phyloP scores from a whole-genome alignment of 2,113 vertebrate genomes.

The Panthera tigris region DNA sequence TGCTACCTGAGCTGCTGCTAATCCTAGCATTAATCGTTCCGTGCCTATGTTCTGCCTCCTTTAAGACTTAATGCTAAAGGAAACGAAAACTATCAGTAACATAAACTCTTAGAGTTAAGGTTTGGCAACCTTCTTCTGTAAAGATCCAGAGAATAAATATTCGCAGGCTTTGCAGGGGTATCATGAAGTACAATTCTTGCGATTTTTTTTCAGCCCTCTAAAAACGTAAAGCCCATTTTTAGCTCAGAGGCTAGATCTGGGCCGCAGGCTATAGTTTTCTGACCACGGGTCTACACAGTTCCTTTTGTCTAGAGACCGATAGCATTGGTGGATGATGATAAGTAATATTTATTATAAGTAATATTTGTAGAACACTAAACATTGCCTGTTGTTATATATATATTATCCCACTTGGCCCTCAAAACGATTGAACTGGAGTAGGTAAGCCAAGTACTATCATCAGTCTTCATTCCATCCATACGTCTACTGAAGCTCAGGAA shows the following conservation, averaged over 20 bases:
- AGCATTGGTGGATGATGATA: not conserved
- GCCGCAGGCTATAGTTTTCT: not conserved
- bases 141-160: constrained; percentile 4
- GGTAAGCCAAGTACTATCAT: not conserved
- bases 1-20: not conserved
- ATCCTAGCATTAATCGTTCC: not conserved
- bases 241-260: not conserved
- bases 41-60: not conserved
- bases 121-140: constrained; percentile 11
- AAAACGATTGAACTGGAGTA: not conserved
- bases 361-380: not conserved
- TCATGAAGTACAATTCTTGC: constrained; percentile 23
- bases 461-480: constrained; percentile 13
- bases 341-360: not conserved
- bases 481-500: not conserved
- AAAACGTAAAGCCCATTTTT: constrained; percentile 3
- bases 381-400: not conserved
- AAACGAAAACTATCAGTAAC: constrained; percentile 1
- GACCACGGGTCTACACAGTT: not conserved
- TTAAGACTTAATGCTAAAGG: constrained; percentile 42
- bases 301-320: constrained; percentile 2
- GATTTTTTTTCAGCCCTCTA: not conserved
- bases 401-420: not conserved
- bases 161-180: not conserved
- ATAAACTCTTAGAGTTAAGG: constrained; percentile 16